Base-by-base conservation (phyloP, 1,140 invertebrate species). In the Papilio xuthus region DNA sequence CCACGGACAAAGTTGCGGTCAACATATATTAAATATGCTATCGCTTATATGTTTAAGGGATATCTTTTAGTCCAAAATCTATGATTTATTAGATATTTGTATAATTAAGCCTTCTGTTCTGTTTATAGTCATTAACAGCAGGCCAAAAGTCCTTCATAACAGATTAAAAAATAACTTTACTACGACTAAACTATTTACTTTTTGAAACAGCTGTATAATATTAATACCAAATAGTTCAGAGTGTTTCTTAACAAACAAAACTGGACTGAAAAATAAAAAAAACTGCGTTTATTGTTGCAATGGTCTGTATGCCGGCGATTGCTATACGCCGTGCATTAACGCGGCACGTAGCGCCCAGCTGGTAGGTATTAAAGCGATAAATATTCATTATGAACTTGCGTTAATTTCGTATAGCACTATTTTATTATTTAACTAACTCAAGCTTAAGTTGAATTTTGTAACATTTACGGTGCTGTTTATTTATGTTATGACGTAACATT, bases 371-470 rank as follows among this genome's bases (percentile, higher is more conserved):
- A 93, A 93, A 92, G 79, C 90, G 79, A 92, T 93, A 93, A 93
- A 93, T 92, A 92, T 92, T 90, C 90, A 92, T 93, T 93, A 92
- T 90, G 88, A 93, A 90, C 88, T 92, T 89, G 86, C 88, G 81
- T 91, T 92, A 92, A 93, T 91, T 90, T 88, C 84, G 83, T 86
- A 89, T 83, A 87, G 83, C 86, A 88, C 84, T 92, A 88, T 88
- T 89, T 92, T 89, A 89, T 86, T 91, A 89, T 89, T 90, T 85
- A 83, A 86, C 84, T 89, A 91, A 90, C 90, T 92, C 87, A 82
- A 87, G 81, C 85, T 87, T 87, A 88, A 87, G 18, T 72, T 44
- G 60, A 37, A 72, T 71, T 60, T 73, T 60, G 23, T 63, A 63
- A 23, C 60, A 32, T 63, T 63, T 32, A 63, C 60, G 0, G 26